Base-by-base conservation (phyloP, 2,797 vertebrate genomes). In the Acrossocheilus fasciatus region DNA sequence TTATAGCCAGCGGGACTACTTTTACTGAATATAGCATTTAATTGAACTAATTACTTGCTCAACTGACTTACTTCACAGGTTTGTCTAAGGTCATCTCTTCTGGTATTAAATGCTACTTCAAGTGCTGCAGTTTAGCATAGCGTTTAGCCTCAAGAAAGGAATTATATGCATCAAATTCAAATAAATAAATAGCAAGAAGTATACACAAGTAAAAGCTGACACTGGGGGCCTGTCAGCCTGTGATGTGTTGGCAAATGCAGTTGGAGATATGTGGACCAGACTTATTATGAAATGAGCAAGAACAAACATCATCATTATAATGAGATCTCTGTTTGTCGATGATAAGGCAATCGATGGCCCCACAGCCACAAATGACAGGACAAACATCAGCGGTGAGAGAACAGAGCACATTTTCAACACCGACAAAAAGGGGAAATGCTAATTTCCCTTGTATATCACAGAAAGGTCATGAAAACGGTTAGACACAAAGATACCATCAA, bases 1-100 rank as follows among this genome's bases (percentile, higher is more conserved):
- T n/a, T 39, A 64, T 76, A 68, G 64, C 50, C 77, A 34, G 5
- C 17, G 68, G 6, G 72, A 70, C 83, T 82, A 41, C 72, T 72
- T 87, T 69, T 88, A 77, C 80, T 86, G 86, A 78, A 87, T 81
- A 47, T 54, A 45, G 68, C 77, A 85, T 68, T 87, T 88, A 87
- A 88, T 87, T 90, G 62, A 88, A 92, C 88, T 87, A 85, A 87
- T 91, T 80, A 89, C 86, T 84, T 87, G 66, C 79, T 84, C 23
- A 87, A 76, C 79, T 82, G 77, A 86, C 69, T 66, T 86, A 26
- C 68, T 80, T 69, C 59, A 80, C 36, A 69, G 82, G 64, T 84
- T 89, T 78, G 81, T 88, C 87, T 84, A 87, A 88, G 87, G 85
- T 86, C 82, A 88, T 86, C 72, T 72, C 68, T 41, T 43, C 20